Base-by-base conservation (phyloP, 1,140 invertebrate species). In the Trichonephila clavata region DNA sequence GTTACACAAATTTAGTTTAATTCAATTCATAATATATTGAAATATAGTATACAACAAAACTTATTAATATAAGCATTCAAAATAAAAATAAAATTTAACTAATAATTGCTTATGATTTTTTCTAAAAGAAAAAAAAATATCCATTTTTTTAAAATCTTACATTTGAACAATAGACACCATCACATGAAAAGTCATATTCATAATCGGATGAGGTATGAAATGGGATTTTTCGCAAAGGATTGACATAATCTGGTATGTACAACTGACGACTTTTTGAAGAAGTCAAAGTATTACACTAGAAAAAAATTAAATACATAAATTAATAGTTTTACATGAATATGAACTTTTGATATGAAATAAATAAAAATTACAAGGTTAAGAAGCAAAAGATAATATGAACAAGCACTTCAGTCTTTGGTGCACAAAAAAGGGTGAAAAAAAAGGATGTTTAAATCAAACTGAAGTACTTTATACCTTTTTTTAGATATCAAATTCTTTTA, bases 191-290 rank as follows among this genome's bases (percentile, higher is more conserved):
- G 32, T 77, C 71, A 63, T 20, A 63, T 39, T 77, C 71, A 77
- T 16, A 77, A 39, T 77, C 71, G 32, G 27, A 39, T 20, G 71
- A 18, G 32, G 27, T 77, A 7, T 77, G 71, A 32, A 77, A 77
- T 20, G 32, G 71, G 14, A 77, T 2, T 32, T 77, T 77, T 27
- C 27, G 71, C 27, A 77, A 32, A 32, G 71, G 27, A 32, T 32
- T 39, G 32, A 77, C 71, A 39, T 77, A 77, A 77, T 77, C 71
- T 39, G 71, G 71, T 39, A 77, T 77, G 71, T 77, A 77, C 6
- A 77, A 16, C 6, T 77, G 71, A 77, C 32, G 71, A 77, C 18
- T 77, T 18, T 77, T 77, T 6, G 71, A 77, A 32, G 71, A 39
- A 18, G 32, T 77, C 32, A 24, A 24, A 32, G 27, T 20, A 77